Evolutionary conservation across 2,888 invertebrate genomes (phyloP).

Genomic region (Craniophora ligustri): DNA sequence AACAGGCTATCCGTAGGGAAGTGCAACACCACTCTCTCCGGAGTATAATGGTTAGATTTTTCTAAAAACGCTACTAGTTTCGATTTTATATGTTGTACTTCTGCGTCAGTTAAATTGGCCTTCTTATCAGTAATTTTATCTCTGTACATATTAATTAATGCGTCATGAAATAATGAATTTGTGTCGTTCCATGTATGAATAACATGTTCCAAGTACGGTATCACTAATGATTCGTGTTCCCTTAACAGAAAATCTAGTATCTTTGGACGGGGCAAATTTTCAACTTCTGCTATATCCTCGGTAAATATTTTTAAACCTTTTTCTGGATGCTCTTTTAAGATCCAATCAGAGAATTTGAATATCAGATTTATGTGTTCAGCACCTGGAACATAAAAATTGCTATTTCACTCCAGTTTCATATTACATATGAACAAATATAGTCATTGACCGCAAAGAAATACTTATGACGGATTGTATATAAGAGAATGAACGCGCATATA

Average conservation of each 20-base stretch:
- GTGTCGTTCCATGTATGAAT: slow-evolving; percentile 96
- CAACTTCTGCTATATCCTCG: slow-evolving; percentile 95
- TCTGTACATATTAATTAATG: slow-evolving; percentile 95
- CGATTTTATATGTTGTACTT: slow-evolving; percentile 78
- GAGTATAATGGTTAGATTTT: slow-evolving; percentile 93
- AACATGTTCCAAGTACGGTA: slow-evolving; percentile 98
- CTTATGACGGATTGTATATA: too few species aligned
- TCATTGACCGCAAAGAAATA: too few species aligned
- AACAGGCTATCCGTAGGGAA: slow-evolving; percentile 95
- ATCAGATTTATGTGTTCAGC: slow-evolving; percentile 95
- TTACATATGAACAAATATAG: not conserved
- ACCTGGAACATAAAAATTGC: slow-evolving; percentile 79
- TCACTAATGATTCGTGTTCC: slow-evolving; percentile 93
- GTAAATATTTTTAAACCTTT: slow-evolving; percentile 97
- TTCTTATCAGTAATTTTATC: slow-evolving; percentile 90
- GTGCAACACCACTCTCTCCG: slow-evolving; percentile 95
- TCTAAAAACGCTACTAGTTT: slow-evolving; percentile 94
- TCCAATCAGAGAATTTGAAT: slow-evolving; percentile 98
- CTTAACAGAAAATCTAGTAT: slow-evolving; percentile 96
- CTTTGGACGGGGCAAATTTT: slow-evolving; percentile 95
- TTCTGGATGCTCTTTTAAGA: slow-evolving; percentile 94
- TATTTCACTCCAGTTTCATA: not conserved
- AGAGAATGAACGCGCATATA: too few species aligned
- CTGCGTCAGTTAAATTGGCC: slow-evolving; percentile 72
- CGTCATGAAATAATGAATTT: slow-evolving; percentile 96